Evolutionary conservation across 2,797 vertebrate genomes (phyloP).

Genomic region (Channallabes apus): DNA sequence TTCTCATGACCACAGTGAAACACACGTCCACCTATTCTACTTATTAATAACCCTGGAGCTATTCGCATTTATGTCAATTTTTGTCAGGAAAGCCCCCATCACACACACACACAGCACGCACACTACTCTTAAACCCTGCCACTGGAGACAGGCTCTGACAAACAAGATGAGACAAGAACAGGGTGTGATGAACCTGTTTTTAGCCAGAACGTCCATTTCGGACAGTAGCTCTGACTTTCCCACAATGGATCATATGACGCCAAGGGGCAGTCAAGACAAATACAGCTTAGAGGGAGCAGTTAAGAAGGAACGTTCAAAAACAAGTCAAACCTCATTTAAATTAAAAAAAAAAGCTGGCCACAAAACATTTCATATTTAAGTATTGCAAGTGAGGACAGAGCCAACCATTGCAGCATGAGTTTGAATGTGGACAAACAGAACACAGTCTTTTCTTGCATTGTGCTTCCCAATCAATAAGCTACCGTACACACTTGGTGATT

Average conservation of each 20-base stretch:
- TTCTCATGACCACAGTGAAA: conserved; percentile 9
- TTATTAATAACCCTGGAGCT: conserved; percentile 21
- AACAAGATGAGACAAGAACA: conserved; percentile 41
- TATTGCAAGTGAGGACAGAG: neutral
- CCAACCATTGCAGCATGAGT: neutral
- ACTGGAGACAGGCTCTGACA: conserved; percentile 45
- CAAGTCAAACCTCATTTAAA: conserved; percentile 56
- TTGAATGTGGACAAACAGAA: neutral
- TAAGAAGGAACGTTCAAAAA: conserved; percentile 54
- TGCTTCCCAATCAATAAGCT: neutral
- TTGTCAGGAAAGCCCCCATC: neutral
- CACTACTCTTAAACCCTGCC: conserved; percentile 8
- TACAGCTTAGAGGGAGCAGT: conserved; percentile 43
- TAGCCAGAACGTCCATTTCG: conserved; percentile 45
- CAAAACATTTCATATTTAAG: conserved; percentile 9
- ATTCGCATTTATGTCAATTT: conserved; percentile 31
- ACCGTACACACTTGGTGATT: neutral
- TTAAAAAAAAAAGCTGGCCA: conserved; percentile 45
- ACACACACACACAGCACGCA: too few species aligned
- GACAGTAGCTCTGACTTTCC: conserved; percentile 28
- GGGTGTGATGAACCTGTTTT: conserved; percentile 46
- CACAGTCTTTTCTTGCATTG: neutral
- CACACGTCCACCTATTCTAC: neutral
- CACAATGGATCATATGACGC: conserved; percentile 51
- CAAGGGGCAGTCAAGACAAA: conserved; percentile 48